Base-by-base conservation (phyloP, 2,888 invertebrate species). In the Steromphala cineraria region DNA sequence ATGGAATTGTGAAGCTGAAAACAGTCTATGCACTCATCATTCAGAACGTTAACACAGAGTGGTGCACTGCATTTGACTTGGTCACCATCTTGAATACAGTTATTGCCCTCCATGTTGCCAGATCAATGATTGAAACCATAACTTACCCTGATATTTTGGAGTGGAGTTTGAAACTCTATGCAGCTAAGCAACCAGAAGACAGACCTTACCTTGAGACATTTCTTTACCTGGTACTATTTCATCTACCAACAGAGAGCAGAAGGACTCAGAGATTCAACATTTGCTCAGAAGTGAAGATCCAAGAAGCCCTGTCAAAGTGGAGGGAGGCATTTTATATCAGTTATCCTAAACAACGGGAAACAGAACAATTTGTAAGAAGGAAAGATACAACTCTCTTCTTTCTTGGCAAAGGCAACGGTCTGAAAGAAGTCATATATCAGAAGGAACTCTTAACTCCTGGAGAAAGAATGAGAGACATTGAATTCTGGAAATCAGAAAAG, bases 371-470 rank as follows among this genome's bases (percentile, higher is more conserved):
- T 7, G 75, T 80, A 55, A 79, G 82, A 67, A 85, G 86, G 75
- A 86, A 85, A 53, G 89, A 87, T 13, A 88, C 87, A 36, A 88
- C 88, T 13, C 83, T 87, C n/a, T 89, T 87, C 79, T 88, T 88
- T 62, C 82, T 89, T 0, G 87, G 87, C 31, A 83, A 86, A 67
- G 88, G 87, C 5, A 67, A 76, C 1, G 85, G 80, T 17, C 78
- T 84, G 67, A 67, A 79, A 0, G 84, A 84, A 19, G 81, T 87
- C 52, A 81, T 84, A 13, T 83, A 82, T 71, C 85, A 82, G 56
- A 82, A 82, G 56, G 83, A 87, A 46, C 52, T 88, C 1, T 67
- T 78, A 71, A 62, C 67, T 15, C 71, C 77, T 10, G 71, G 80
- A 1, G 80, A 77, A 71, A 76, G 75, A 17, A 46, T 80, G 10